phyloP scores from a whole-genome alignment of 1,140 invertebrate species.

The Brachionus plicatilis region DNA sequence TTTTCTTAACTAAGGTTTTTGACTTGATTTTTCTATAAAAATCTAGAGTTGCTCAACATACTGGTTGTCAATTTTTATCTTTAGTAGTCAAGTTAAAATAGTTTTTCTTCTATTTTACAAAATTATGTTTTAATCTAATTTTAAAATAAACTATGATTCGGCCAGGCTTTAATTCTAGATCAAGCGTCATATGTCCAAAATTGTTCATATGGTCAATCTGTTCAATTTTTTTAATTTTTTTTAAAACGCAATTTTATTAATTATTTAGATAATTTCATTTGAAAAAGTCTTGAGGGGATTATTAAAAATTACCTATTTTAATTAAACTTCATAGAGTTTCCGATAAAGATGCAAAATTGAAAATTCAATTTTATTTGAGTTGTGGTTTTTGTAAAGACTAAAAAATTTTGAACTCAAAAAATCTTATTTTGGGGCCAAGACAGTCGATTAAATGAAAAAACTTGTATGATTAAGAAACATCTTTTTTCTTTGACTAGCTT shows the following conservation, averaged over 20 bases:
- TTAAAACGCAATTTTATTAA: not conserved
- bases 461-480: not conserved
- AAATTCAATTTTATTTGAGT: not conserved
- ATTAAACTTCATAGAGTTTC: not conserved
- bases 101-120: not conserved
- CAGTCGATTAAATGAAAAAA: not conserved
- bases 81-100: not conserved
- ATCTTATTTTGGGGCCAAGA: not conserved
- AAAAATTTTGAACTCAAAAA: not conserved
- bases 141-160: not conserved
- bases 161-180: not conserved
- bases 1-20: not conserved
- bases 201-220: not conserved
- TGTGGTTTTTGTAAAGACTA: not conserved
- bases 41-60: not conserved
- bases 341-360: not conserved
- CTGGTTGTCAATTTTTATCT: not conserved
- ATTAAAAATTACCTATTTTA: not conserved
- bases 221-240: not conserved
- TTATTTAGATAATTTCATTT: not conserved
- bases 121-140: not conserved
- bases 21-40: not conserved
- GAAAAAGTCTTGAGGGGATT: not conserved
- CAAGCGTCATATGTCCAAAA: not conserved
- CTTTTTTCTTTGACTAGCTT: not conserved